These are phyloP conservation scores for Sminthopsis crassicaudata DNA, from an alignment of 2,113 vertebrate genomes.

Conservation along the genomic window DNA sequence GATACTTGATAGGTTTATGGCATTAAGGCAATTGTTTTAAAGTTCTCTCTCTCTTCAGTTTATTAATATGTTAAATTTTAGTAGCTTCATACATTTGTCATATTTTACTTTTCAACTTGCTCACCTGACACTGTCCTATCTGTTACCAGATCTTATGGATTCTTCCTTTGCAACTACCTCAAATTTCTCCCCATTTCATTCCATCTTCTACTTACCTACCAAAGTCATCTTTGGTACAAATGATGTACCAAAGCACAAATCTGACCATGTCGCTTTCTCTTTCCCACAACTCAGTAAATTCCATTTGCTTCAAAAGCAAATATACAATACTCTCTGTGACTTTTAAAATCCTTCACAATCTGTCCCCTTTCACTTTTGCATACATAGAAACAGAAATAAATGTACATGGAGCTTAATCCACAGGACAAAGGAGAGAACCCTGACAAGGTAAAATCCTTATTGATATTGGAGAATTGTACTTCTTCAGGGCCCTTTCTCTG, in stretches of 20 bases:
- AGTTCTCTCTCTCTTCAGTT: not conserved
- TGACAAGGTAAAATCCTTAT: too few species aligned
- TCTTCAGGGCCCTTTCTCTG: too few species aligned
- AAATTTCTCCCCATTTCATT: not conserved
- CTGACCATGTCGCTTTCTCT: too few species aligned
- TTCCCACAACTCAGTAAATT: too few species aligned
- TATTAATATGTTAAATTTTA: not conserved
- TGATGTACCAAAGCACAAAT: not conserved
- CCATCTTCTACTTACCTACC: not conserved
- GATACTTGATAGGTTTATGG: not conserved
- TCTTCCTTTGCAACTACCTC: not conserved
- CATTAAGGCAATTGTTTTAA: not conserved
- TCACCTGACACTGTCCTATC: not conserved
- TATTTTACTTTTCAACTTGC: not conserved
- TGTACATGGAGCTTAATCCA: too few species aligned
- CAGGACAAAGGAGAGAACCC: too few species aligned
- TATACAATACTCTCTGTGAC: not conserved
- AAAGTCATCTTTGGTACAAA: not conserved
- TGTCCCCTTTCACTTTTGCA: not conserved
- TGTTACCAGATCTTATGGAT: not conserved
- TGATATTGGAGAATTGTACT: too few species aligned
- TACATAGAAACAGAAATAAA: too few species aligned
- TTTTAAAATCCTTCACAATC: not conserved
- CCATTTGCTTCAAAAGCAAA: too few species aligned
- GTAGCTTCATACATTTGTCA: not conserved